Evolutionary conservation across 2,113 vertebrate species (phyloP).

Genomic region (Reinhardtius hippoglossoides): DNA sequence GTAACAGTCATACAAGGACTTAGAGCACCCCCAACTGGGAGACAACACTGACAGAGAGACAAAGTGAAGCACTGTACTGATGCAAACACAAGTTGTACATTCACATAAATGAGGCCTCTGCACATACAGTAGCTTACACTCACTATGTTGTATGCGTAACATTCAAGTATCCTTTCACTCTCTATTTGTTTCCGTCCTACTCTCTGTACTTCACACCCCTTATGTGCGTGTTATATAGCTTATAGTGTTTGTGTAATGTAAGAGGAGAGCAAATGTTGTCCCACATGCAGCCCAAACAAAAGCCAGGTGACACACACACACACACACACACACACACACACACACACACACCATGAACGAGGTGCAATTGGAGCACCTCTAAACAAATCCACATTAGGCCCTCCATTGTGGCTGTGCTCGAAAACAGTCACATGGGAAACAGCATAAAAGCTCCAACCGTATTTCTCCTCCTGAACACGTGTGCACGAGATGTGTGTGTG

Average conservation of each 20-base stretch:
- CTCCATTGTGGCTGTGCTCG: constrained; percentile 84
- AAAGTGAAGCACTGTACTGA: background rate
- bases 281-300: constrained; percentile 75
- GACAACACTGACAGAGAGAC: constrained; percentile 20
- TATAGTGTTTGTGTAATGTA: constrained; percentile 67
- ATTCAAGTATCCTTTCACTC: constrained; percentile 25
- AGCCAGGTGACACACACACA: constrained; percentile 64
- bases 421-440: constrained; percentile 85
- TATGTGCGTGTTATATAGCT: constrained; percentile 61
- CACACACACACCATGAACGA: constrained; percentile 69
- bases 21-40: constrained; percentile 80
- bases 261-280: constrained; percentile 77
- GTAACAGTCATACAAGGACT: constrained; percentile 60
- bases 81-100: constrained; percentile 30
- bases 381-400: constrained; percentile 85
- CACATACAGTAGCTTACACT: constrained; percentile 11
- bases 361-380: constrained; percentile 86
- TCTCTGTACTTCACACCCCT: constrained; percentile 56
- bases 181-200: constrained; percentile 25
- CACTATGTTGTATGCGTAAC: constrained; percentile 7
- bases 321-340: no score
- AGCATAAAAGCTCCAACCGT: constrained; percentile 83
- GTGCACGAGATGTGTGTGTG: constrained; percentile 26
- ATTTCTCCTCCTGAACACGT: constrained; percentile 76
- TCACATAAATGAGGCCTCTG: background rate